Conservation (phyloP, 2,113 vertebrate genomes). For the Echinops telfairi region DNA sequence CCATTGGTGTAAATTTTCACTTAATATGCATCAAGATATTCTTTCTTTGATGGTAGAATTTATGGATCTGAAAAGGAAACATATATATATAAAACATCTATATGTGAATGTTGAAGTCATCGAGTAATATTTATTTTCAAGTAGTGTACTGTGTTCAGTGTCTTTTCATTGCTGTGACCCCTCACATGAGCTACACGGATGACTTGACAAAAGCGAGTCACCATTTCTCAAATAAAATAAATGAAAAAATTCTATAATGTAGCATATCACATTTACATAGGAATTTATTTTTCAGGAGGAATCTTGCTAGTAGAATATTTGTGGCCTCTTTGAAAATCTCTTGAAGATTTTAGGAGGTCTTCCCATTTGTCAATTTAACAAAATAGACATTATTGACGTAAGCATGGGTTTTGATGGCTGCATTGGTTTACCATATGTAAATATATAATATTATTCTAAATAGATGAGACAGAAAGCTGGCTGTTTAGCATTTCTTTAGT, state of each 20-base stretch:
- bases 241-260: slow-evolving; percentile 8
- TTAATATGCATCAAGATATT: background rate
- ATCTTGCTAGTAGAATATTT: slow-evolving; percentile 20
- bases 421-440: background rate
- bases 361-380: background rate
- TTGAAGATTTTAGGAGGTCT: background rate
- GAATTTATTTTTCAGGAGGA: background rate
- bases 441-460: background rate
- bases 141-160: background rate
- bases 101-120: background rate
- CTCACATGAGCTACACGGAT: background rate
- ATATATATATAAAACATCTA: background rate
- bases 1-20: slow-evolving; percentile 28
- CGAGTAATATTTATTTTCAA: slow-evolving; percentile 32
- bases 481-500: background rate
- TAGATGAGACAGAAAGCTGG: background rate
- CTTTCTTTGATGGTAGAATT: background rate
- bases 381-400: background rate
- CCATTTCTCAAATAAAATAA: background rate
- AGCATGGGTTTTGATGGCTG: background rate
- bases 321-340: slow-evolving; percentile 10
- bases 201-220: background rate
- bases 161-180: slow-evolving; percentile 18
- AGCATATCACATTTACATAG: slow-evolving; percentile 5
- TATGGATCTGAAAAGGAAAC: slow-evolving; percentile 22